phyloP scores from a whole-genome alignment of 2,888 invertebrate genomes.

The Polyploca ridens region DNA sequence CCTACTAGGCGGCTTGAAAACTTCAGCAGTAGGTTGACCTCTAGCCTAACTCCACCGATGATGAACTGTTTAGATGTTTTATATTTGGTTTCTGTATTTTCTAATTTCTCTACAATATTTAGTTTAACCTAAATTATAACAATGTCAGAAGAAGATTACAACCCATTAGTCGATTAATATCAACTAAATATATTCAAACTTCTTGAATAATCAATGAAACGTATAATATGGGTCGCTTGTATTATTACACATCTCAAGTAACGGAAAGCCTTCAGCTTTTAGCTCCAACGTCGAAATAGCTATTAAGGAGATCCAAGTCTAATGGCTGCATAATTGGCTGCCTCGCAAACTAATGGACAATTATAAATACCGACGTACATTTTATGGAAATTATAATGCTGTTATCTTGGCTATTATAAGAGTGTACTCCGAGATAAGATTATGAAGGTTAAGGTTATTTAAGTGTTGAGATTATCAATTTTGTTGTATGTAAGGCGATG shows the following conservation, averaged over 20 bases:
- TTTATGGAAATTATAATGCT: slow-evolving; percentile 61
- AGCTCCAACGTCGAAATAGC: slow-evolving; percentile 74
- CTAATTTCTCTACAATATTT: too few relatives aligned
- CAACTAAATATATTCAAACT: too few relatives aligned
- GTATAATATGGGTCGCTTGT: neutral
- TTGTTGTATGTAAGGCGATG: too few relatives aligned
- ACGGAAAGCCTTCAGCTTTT: slow-evolving; percentile 22
- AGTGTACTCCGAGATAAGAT: slow-evolving; percentile 18
- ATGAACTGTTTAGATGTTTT: too few relatives aligned
- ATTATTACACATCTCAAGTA: neutral
- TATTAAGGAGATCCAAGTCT: slow-evolving; percentile 78
- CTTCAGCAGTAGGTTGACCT: too few relatives aligned
- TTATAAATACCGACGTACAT: slow-evolving; percentile 66
- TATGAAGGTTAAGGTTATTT: slow-evolving; percentile 14
- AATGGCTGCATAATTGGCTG: slow-evolving; percentile 81
- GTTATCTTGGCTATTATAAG: slow-evolving; percentile 40
- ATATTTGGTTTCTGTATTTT: too few relatives aligned
- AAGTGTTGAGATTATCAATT: neutral
- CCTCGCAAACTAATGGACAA: slow-evolving; percentile 82
- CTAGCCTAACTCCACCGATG: too few relatives aligned
- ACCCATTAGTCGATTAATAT: too few relatives aligned
- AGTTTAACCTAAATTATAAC: too few relatives aligned
- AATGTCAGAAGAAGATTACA: too few relatives aligned
- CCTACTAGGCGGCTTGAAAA: too few relatives aligned
- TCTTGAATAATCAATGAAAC: neutral